phyloP scores from a whole-genome alignment of 2,888 invertebrate species.

The Caenorhabditis sp. region DNA sequence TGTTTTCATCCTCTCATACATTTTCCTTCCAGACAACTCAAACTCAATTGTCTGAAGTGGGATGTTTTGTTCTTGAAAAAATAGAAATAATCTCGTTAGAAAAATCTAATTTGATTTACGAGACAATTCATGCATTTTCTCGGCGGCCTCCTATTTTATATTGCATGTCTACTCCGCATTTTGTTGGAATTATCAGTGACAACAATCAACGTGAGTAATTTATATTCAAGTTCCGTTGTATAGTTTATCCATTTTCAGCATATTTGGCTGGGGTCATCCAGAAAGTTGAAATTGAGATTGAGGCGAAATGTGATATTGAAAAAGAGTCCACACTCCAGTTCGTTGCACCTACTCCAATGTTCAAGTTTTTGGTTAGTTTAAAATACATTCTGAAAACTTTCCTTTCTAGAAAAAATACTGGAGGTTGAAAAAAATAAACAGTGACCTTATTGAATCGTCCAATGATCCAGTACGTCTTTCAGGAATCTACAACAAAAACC shows the following conservation, averaged over 20 bases:
- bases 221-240: background rate
- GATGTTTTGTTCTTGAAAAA: constrained; percentile 35
- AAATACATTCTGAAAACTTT: too few species aligned
- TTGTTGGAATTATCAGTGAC: constrained; percentile 24
- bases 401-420: too few species aligned
- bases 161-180: constrained; percentile 32
- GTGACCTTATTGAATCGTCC: constrained; percentile 2
- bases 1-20: background rate
- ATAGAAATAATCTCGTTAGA: background rate
- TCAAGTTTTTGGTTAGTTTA: constrained; percentile 3
- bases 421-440: too few species aligned
- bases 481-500: background rate
- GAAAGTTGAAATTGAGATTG: constrained; percentile 33
- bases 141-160: constrained; percentile 19
- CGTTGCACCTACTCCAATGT: background rate
- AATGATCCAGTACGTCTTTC: constrained; percentile 20
- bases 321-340: constrained; percentile 8
- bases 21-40: background rate
- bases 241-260: constrained; percentile 17
- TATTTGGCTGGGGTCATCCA: constrained; percentile 46
- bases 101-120: constrained; percentile 1
- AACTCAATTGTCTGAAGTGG: constrained; percentile 4
- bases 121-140: constrained; percentile 13
- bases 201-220: constrained; percentile 21
- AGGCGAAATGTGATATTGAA: constrained; percentile 39